These are phyloP conservation scores for Amblyteles armatorius DNA, from an alignment of 2,888 invertebrate species.

Conservation along the genomic window DNA sequence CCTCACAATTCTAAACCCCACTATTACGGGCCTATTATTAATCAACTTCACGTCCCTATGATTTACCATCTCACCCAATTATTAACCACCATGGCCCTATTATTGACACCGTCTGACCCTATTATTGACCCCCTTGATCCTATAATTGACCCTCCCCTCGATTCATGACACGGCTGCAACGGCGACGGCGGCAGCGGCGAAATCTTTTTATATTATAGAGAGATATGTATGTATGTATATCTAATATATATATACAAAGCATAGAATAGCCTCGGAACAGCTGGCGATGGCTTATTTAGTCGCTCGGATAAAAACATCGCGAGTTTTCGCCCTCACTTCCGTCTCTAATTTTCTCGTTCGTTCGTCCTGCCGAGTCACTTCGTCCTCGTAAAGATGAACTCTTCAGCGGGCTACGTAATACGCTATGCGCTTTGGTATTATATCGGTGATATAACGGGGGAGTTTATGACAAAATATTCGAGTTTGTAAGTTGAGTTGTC, in stretches of 20 bases:
- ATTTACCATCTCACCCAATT: no score
- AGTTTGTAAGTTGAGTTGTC: constrained; percentile 44
- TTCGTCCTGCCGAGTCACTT: constrained; percentile 42
- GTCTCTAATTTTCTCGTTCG: constrained; percentile 24
- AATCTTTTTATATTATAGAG: no score
- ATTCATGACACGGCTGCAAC: no score
- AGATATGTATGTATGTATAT: no score
- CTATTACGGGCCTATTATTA: no score
- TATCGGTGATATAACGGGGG: not conserved
- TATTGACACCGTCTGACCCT: no score
- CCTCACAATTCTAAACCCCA: no score
- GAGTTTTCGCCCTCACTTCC: constrained; percentile 33
- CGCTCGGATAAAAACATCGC: constrained; percentile 69
- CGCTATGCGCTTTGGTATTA: constrained; percentile 6
- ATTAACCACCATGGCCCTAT: no score
- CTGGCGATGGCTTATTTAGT: constrained; percentile 62
- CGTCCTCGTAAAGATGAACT: constrained; percentile 40
- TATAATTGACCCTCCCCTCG: no score
- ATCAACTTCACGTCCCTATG: no score
- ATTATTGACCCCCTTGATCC: no score
- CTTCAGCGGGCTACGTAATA: constrained; percentile 37
- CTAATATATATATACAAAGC: not conserved
- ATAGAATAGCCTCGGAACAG: constrained; percentile 10
- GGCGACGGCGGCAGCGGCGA: no score
- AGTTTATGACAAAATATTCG: not conserved